Base-by-base conservation (phyloP, 2,113 vertebrate genomes). In the Bungarus multicinctus region DNA sequence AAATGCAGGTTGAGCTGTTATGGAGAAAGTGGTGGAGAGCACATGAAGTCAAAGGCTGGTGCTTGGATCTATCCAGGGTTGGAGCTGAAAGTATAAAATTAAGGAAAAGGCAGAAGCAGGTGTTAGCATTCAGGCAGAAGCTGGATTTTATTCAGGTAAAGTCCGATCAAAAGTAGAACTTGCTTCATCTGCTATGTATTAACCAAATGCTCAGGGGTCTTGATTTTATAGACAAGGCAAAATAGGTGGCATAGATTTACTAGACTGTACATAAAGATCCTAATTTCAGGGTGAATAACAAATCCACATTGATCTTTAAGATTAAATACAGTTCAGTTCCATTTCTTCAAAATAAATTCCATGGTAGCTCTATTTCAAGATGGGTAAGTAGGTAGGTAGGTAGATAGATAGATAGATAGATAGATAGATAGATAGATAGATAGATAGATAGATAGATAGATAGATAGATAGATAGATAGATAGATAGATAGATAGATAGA, bases 1-100 rank as follows among this genome's bases (percentile, higher is more conserved):
- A 89, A 58, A 94, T 96, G 95, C 92, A 94, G 93, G 95, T 94
- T 95, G 95, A 96, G 94, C 94, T 95, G 86, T 86, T 92, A 64
- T 74, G 92, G 93, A 95, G 90, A 45, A 93, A 96, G 85, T 94
- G 64, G 93, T 88, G 94, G 89, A 90, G 94, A 81, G 58, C 0
- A 34, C 54, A 50, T 90, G 34, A 20, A 94, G 69, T 92, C 94
- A 95, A 93, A 95, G 95, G 95, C 96, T 96, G 93, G 94, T 1
- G 30, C 93, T 94, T 87, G 92, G 93, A 92, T 43, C 74, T 74
- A 69, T 60, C 16, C 91, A 27, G 91, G 57, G 89, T 93, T 95
- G 90, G 52, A 52, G 52, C 69, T 90, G 60, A 64, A 95, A 85
- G 52, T 69, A 57, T 85, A 95, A 94, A 95, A 86, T 34, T 54